Evolutionary conservation across 2,888 invertebrate genomes (phyloP), one percentile per base, ranked within the genome.

Genomic region (Chymomyza fuscimana): DNA sequence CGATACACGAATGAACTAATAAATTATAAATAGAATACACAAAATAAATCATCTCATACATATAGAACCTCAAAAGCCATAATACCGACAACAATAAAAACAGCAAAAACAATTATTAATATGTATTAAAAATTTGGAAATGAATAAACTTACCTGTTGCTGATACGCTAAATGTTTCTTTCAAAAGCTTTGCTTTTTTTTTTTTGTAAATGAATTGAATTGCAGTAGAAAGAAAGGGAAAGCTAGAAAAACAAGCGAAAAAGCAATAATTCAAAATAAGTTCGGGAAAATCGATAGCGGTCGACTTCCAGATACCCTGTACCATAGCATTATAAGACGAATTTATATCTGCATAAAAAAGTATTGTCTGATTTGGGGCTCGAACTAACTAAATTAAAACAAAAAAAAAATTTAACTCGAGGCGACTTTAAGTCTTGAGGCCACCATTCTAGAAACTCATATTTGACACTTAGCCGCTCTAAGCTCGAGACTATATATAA

Each of bases 1-100:
- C 32, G 7, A 19, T 54, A 19, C 54, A 40, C 54, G 64, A 69
- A 56, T 59, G 29, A 59, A 67, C 63, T 54, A 54, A 54, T 54
- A 54, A n/a, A 54, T 54, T 54, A 65, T 59, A 65, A 74, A 73
- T 73, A 70, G 64, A 74, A 62, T 29, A 36, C 46, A 12, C 36
- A 19, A 15, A 64, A 63, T 36, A 58, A 32, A 36, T 58, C 29
- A 46, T 16, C 60, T 65, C 19, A 22, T 9, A 63, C 36, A 29
- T 19, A 63, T 50, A 56, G 54, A 54, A 19, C 16, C 54, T 16
- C 54, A 29, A 29, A 9, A 46, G 40, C 10, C 40, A 46, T 12
- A 9, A 4, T 46, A 46, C 6, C 5, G 1, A n/a, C n/a, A 58
- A 56, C 5, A 56, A 22, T 6, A 58, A 58, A 12, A 7, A 22